Evolutionary conservation across 2,888 invertebrate genomes (phyloP), one percentile per base, ranked within the genome.

Genomic region (Brenthis daphne): DNA sequence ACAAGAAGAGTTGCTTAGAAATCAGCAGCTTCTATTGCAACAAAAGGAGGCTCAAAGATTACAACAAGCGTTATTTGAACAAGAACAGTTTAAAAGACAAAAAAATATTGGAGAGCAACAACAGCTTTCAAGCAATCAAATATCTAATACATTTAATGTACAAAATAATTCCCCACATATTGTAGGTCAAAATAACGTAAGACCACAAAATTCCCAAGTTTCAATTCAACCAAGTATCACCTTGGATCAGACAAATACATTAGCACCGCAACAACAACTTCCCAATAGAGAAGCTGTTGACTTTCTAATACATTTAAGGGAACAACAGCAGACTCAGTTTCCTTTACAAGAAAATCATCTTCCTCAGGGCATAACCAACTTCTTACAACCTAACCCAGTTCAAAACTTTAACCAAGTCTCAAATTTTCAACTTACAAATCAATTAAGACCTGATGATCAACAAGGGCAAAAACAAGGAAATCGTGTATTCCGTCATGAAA

Each of bases 1-100:
- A 77, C 96, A 96, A 80, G 95, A 96, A 65, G 94, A 95, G 74
- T 89, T 96, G 63, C 85, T 95, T 37, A 87, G 94, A 37, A 95
- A 95, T 76, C 94, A 96, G 77, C 94, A 95, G 77, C 85, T 94
- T 70, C 80, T 95, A 6, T 93, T 90, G 6, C 88, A 89, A 76
- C 90, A 93, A 75, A 89, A 93, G 69, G 91, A 93, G 74, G 77
- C 84, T 12, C 90, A 93, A 69, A 85, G 86, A 37, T 83, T 89
- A 58, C 89, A 88, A 72, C 83, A 85, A 71, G 57, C 81, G 43
- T 70, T 80, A 60, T 80, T 80, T 69, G 81, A 83, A 70, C 85
- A 85, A 69, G 82, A 85, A 64, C 85, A 86, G 70, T 72, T 81
- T 8, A 85, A 82, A 66, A 78, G 81, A 64, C 87, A 87, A 43